Conservation (phyloP, 2,113 vertebrate species). For the Phaethornis superciliosus region DNA sequence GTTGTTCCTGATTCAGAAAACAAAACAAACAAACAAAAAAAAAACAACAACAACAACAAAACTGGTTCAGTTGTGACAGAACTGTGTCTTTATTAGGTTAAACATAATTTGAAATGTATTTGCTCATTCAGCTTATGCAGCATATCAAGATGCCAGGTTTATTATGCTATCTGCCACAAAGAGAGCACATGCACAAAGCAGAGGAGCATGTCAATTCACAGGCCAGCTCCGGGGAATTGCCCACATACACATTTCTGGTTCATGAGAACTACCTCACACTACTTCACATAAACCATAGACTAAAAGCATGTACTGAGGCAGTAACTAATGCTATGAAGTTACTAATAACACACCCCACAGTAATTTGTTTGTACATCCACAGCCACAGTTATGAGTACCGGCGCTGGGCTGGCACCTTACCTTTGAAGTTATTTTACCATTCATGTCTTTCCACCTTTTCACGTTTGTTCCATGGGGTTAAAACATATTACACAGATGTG, state of each 20-base stretch:
- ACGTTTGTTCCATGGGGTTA: neutral
- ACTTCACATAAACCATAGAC: neutral
- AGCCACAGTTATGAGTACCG: neutral
- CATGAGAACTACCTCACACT: neutral
- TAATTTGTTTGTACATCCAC: neutral
- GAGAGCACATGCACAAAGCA: neutral
- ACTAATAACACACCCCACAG: neutral
- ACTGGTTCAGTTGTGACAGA: neutral
- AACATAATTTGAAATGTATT: neutral
- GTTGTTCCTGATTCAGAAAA: neutral
- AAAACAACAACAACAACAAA: neutral
- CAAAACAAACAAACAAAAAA: accelerated
- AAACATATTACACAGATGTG: neutral
- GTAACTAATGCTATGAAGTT: neutral
- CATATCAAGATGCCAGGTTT: neutral
- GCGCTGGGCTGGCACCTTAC: neutral
- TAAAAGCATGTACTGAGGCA: neutral
- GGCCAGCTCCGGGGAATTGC: neutral
- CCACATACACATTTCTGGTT: neutral
- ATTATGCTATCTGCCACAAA: neutral
- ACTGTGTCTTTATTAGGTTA: neutral
- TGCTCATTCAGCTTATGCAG: neutral
- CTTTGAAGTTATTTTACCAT: neutral
- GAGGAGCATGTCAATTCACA: neutral
- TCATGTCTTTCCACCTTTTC: neutral